Evolutionary conservation across 2,113 vertebrate species (phyloP), one percentile per base, ranked within the genome.

Genomic region (Tautogolabrus adspersus): DNA sequence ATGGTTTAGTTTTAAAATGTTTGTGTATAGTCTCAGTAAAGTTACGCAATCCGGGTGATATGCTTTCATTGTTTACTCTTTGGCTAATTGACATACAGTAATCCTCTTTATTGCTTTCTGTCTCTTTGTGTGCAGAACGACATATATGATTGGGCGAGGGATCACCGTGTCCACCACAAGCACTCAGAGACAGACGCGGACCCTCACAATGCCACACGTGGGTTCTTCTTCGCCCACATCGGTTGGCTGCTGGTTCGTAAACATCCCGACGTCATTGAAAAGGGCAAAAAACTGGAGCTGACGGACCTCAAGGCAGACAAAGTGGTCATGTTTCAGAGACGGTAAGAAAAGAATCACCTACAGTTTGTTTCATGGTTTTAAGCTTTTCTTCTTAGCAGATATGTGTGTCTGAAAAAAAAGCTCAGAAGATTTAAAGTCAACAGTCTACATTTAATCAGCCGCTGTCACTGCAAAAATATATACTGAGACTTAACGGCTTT

Each of bases 191-290:
- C 97, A 0, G 90, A 97, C 0, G 96, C 97, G 0, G 97, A 98
- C 82, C 97, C 97, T 7, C 97, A 98, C 83, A 98, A 98, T 0
- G 95, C 96, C 69, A 87, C 2, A 0, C 90, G 96, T 18, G 97
- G 97, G 5, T 98, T 99, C 84, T 98, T 99, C 95, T 99, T 99
- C 80, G 88, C 97, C 55, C 97, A 99, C 34, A 91, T 99, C 0
- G 97, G 97, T 10, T 98, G 97, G 97, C 93, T 98, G 80, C 92
- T 98, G 15, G 95, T 98, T 49, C 96, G 97, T 77, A 98, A 99
- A 90, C 97, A 99, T 77, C 97, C 97, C 0, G 96, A 97, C 0
- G 97, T 98, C 76, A 95, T 95, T 19, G 96, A 97, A 82, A 98
- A 98, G 90, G 97, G 97, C 0, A 77, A 44, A 58, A 95, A 95